Conservation (phyloP, 2,888 invertebrate genomes). For the Thysanoteuthis rhombus region DNA sequence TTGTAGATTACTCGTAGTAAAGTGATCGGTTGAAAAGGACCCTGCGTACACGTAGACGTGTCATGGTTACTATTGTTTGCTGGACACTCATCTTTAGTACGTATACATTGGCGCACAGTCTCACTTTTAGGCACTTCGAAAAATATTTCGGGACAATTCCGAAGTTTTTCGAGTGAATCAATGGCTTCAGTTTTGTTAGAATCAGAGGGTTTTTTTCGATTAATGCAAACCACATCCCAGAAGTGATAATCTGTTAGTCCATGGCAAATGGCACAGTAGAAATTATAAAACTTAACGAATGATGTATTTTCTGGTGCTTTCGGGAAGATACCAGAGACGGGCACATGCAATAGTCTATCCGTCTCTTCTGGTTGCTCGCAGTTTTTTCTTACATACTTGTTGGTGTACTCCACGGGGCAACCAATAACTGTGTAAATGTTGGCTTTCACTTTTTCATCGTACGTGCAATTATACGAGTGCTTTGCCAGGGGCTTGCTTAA, state of each 20-base stretch:
- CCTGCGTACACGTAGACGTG: not conserved
- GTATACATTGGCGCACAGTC: not conserved
- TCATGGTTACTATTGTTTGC: not conserved
- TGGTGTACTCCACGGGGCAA: not conserved
- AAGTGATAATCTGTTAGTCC: not conserved
- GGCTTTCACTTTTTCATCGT: not conserved
- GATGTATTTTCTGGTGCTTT: not conserved
- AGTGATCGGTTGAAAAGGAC: not conserved
- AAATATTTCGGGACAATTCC: too few relatives aligned
- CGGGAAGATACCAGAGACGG: not conserved
- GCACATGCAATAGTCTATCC: not conserved
- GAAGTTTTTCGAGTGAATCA: not conserved
- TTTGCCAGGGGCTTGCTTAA: not conserved
- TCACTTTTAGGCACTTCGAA: not conserved
- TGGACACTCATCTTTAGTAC: not conserved
- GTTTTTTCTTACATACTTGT: not conserved
- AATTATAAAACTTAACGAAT: not conserved
- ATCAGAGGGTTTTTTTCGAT: fast-evolving
- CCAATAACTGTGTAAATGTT: not conserved
- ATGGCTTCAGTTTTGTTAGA: not conserved
- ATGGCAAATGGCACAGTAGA: not conserved
- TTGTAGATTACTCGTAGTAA: not conserved
- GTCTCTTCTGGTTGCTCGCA: not conserved
- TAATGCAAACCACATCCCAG: not conserved
- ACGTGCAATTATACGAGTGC: not conserved